Evolutionary conservation across 1,140 invertebrate species (phyloP).

Genomic region (Aphis gossypii): DNA sequence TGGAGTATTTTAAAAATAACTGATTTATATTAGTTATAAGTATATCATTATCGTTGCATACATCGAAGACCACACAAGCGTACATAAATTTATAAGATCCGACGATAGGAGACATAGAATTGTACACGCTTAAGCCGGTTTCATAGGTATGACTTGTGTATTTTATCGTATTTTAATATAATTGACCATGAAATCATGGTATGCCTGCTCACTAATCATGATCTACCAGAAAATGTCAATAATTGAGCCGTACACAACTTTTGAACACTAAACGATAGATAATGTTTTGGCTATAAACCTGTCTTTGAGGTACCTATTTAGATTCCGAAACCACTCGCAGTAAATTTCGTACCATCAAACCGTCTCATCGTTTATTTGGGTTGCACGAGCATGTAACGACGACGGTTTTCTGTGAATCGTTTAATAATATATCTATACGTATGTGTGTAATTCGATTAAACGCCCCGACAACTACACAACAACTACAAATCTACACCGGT

Average conservation of each 20-base stretch:
- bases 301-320: background rate
- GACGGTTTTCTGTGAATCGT: background rate
- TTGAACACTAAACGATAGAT: background rate
- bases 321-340: background rate
- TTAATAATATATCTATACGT: background rate
- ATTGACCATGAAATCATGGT: too few species aligned
- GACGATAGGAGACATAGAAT: too few species aligned
- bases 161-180: background rate
- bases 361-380: background rate
- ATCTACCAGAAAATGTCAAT: background rate
- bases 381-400: background rate
- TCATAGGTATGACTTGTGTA: background rate
- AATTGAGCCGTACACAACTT: background rate
- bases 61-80: background rate
- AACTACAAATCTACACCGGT: background rate
- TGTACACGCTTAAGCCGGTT: too few species aligned
- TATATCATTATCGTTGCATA: background rate
- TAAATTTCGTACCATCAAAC: background rate
- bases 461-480: background rate
- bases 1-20: background rate
- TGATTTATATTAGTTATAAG: background rate
- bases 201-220: background rate
- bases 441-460: conserved; percentile 13
- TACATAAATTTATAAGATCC: background rate
- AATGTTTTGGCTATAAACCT: background rate